Conservation (phyloP, 2,113 vertebrate genomes). For the Catharus fuscescens region DNA sequence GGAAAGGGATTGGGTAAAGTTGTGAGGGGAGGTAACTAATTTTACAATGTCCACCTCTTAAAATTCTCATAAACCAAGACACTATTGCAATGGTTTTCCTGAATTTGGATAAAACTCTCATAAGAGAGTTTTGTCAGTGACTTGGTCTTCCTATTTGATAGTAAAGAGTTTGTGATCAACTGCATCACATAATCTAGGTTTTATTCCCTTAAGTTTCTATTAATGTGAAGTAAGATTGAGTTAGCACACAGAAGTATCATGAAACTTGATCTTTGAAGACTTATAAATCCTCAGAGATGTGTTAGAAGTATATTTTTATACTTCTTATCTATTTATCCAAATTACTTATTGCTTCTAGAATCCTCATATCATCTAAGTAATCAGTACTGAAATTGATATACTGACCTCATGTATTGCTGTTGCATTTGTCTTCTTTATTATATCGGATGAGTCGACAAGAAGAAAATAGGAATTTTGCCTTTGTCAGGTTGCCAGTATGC, state of each 20-base stretch:
- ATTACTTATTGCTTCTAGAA: neutral
- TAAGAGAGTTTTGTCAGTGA: neutral
- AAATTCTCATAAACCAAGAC: neutral
- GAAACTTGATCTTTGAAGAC: neutral
- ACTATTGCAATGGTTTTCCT: neutral
- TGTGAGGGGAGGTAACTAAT: neutral
- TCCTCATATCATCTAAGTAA: neutral
- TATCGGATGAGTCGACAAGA: neutral
- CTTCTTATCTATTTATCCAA: neutral
- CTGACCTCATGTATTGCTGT: neutral
- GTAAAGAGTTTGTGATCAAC: neutral
- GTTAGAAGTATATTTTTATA: neutral
- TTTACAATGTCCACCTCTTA: neutral
- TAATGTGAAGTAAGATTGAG: neutral
- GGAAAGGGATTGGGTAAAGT: neutral
- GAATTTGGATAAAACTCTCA: neutral
- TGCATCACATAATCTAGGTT: neutral
- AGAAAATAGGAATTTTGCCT: neutral
- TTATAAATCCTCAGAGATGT: neutral
- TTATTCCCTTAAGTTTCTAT: neutral
- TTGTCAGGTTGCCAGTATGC: neutral
- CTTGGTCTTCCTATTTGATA: neutral
- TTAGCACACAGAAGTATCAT: neutral
- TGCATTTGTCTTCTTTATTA: neutral
- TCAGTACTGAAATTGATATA: neutral